Evolutionary conservation across 2,797 vertebrate species (phyloP).

Genomic region (Naso thynnoides): DNA sequence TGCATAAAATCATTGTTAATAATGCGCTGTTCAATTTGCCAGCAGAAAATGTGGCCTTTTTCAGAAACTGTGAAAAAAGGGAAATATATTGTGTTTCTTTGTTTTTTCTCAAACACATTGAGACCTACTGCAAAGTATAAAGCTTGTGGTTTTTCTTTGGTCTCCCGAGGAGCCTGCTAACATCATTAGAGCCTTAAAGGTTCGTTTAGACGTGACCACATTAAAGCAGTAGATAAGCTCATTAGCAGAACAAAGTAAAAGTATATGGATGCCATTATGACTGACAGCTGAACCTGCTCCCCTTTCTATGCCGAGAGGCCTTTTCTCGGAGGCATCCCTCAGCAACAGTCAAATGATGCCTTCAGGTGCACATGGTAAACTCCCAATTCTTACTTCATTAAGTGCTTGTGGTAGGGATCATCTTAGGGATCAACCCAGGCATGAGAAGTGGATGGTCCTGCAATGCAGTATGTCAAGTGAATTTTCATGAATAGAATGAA

Average conservation of each 20-base stretch:
- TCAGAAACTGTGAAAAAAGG: neutral
- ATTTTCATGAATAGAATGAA: no score
- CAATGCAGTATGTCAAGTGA: no score
- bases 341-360: conserved; percentile 83
- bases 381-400: rapidly evolving
- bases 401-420: neutral
- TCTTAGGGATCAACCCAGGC: no score
- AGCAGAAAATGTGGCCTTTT: neutral
- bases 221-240: conserved; percentile 32
- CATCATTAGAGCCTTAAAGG: conserved; percentile 6
- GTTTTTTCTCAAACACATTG: neutral
- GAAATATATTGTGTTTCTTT: neutral
- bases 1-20: neutral
- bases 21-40: no score
- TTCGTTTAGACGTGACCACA: conserved; percentile 4
- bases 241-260: conserved; percentile 48
- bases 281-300: conserved; percentile 61
- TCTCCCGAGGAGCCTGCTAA: neutral
- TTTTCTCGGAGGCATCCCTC: conserved; percentile 77
- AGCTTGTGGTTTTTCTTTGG: neutral
- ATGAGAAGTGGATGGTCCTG: no score
- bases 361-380: conserved; percentile 60
- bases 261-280: conserved; percentile 39
- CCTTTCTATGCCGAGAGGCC: conserved; percentile 39
- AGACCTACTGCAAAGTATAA: neutral